Evolutionary conservation across 2,113 vertebrate species (phyloP).

Genomic region (Lycaon pictus): DNA sequence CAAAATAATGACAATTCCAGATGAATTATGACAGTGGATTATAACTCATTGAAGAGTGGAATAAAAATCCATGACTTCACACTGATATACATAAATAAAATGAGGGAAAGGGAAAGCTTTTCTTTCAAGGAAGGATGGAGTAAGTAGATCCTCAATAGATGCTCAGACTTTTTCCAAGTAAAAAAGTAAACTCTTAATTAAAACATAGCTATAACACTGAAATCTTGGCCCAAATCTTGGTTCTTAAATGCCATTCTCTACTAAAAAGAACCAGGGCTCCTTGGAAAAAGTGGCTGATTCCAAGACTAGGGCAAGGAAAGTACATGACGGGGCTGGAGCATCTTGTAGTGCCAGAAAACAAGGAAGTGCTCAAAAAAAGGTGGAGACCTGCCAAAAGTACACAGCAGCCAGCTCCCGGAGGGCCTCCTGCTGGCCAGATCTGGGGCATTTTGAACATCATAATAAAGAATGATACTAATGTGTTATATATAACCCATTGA

Average conservation of each 20-base stretch:
- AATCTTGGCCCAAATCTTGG: conserved; percentile 48
- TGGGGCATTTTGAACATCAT: conserved; percentile 44
- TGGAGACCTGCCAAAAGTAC: conserved; percentile 37
- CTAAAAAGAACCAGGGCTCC: conserved; percentile 31
- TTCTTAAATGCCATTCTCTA: conserved; percentile 39
- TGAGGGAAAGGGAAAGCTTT: neutral
- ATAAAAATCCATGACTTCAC: conserved; percentile 48
- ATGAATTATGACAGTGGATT: conserved; percentile 57
- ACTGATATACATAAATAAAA: conserved; percentile 57
- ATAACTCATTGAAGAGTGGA: conserved; percentile 54
- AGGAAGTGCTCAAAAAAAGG: conserved; percentile 48
- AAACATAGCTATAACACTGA: conserved; percentile 44
- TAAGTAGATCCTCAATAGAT: conserved; percentile 51
- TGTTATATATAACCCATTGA: conserved; percentile 47
- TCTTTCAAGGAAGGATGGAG: conserved; percentile 46
- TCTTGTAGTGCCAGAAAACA: conserved; percentile 53
- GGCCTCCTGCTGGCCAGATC: conserved; percentile 43
- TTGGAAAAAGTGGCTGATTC: conserved; percentile 38
- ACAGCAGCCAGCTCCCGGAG: conserved; percentile 13
- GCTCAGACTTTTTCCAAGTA: conserved; percentile 49
- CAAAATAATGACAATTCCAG: conserved; percentile 58
- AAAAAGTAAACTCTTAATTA: conserved; percentile 47
- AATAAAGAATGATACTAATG: conserved; percentile 63
- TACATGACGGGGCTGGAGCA: conserved; percentile 13
- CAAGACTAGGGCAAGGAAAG: neutral